Base-by-base conservation (phyloP, 1,140 invertebrate species). In the Drosophila pectinifera region DNA sequence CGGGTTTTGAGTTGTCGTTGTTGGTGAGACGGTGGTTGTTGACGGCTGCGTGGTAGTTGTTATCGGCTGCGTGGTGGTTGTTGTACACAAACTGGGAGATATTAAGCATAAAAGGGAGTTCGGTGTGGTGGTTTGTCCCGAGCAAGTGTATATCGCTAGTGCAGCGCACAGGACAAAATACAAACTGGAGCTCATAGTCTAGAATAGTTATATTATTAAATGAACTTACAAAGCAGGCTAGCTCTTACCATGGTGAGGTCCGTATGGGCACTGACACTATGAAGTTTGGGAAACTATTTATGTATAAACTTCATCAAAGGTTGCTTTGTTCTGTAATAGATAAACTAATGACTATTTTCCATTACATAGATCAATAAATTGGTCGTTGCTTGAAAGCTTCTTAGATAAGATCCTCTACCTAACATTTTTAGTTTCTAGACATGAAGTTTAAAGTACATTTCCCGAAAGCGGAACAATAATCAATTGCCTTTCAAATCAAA, bases 211-310 rank as follows among this genome's bases (percentile, higher is more conserved):
- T 11, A 31, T 14, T 39, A 26, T 36, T 13, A 20, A 16, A 36
- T 8, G 20, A 24, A 34, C 28, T 63, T 20, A 8, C 0, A 13
- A 10, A 14, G 16, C 6, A 11, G 6, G 0, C 4, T 36, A 11
- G 42, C 2, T 48, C 42, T 39, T 67, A 67, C 63, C 63, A 48
- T 64, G 7, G 28, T 67, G 63, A 39, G 18, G 16, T 31, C 28
- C 10, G 14, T 11, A 1, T 4, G 6, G 6, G 11, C 18, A 48
- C 63, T 67, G 42, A 48, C 11, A 16, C 18, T 8, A 6, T 24
- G 13, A 20, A 7, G 24, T 11, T 14, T 1, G 0, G 11, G 2
- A n/a, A 64, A 20, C 42, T 64, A 64, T 64, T 64, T 67, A 67
- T 64, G n/a, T 67, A 48, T 0, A 34, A 11, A 10, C 5, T 5